Base-by-base conservation (phyloP, 2,888 invertebrate species). In the Limnephilus auricula region DNA sequence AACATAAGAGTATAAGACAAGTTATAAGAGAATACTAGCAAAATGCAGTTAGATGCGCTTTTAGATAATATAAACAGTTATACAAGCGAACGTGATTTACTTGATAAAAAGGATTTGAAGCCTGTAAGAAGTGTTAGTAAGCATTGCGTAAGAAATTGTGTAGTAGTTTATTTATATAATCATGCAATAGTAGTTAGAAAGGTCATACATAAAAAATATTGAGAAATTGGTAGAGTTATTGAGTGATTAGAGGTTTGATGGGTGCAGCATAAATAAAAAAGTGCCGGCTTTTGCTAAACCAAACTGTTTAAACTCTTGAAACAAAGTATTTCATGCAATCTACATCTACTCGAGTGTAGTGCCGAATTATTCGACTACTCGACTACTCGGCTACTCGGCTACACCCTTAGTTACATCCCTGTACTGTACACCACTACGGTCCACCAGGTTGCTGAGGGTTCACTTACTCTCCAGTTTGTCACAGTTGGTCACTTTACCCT, bases 401-500 rank as follows among this genome's bases (percentile, higher is more conserved):
- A 95, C 95, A 95, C 95, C 95, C 86, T 32, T 79, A n/a, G n/a
- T n/a, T n/a, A n/a, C n/a, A 65, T 79, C 91, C 91, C 95, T 95
- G 95, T 94, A 94, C 95, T 95, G 95, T 94, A 94, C 95, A 95
- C 95, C 95, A 95, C 95, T 95, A 95, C 95, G 95, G 40, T 45
- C 30, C 78, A 65, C 88, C 86, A 80, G 86, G 79, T n/a, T 79
- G 85, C 30, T 86, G 89, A 89, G 40, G 89, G 89, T 85, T 88
- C 90, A 98, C 98, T 98, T 98, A 99, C 99, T 99, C 97, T 99
- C 98, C 96, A 98, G 97, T 96, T 97, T 98, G 97, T 98, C 98
- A 97, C 99, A 99, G 97, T 98, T 99, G 97, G 97, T 97, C 97
- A 99, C 99, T 97, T 99, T 98, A 97, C 98, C 98, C 97, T 98